Evolutionary conservation across 2,113 vertebrate species (phyloP).

Genomic region (Mus spicilegus): DNA sequence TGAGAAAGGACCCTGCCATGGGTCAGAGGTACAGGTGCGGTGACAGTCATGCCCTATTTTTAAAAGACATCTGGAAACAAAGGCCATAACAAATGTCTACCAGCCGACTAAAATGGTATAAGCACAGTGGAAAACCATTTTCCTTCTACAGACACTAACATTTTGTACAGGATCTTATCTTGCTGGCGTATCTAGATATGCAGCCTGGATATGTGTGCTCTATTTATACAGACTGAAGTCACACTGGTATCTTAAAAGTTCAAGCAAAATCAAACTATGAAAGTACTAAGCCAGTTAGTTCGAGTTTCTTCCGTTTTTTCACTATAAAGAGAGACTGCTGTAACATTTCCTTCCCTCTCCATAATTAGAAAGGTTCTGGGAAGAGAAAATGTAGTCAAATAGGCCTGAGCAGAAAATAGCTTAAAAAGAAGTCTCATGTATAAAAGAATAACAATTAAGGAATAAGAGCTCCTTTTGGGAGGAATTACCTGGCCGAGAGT

Average conservation of each 20-base stretch:
- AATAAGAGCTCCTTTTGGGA: constrained; percentile 43
- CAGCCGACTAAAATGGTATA: constrained; percentile 34
- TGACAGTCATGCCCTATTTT: neutral
- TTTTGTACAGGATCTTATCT: neutral
- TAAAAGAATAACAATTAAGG: constrained; percentile 64
- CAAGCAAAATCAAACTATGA: constrained; percentile 48
- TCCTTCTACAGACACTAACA: constrained; percentile 22
- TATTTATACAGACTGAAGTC: constrained; percentile 60
- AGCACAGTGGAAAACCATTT: neutral
- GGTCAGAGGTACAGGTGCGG: neutral
- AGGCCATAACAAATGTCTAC: neutral
- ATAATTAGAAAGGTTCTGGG: constrained; percentile 58
- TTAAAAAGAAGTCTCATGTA: constrained; percentile 11
- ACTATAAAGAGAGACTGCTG: neutral
- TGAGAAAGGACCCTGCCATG: neutral
- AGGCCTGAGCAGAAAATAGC: constrained; percentile 54
- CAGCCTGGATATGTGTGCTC: neutral
- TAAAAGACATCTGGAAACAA: neutral
- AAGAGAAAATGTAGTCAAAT: constrained; percentile 69
- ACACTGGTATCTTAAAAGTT: constrained; percentile 28
- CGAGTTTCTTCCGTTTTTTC: constrained; percentile 30
- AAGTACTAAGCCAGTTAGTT: constrained; percentile 44
- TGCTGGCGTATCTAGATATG: neutral
- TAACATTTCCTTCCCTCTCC: constrained; percentile 47
- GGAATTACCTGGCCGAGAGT: constrained; percentile 71